Base-by-base conservation (phyloP, 2,113 vertebrate species). In the Nerophis lumbriciformis region DNA sequence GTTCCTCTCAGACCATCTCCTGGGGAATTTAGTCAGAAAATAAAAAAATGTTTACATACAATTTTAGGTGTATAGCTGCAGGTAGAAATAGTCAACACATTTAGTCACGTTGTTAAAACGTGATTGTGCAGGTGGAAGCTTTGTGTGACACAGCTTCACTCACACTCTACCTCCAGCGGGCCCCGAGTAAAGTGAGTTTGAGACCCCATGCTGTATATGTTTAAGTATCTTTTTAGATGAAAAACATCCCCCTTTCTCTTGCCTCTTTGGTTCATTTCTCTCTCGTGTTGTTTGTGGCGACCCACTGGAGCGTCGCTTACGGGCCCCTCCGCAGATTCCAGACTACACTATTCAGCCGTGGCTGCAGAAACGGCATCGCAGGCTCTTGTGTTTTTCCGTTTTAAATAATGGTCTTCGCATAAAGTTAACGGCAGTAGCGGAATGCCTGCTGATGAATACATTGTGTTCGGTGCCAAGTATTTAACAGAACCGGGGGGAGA, bases 241-340 rank as follows among this genome's bases (percentile, higher is more conserved):
- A 66, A 82, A 78, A 70, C 69, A 75, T 68, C 57, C 69, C 68
- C 78, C 55, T 71, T 77, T 70, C 61, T 76, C 77, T 65, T 67
- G 78, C 84, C 83, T 83, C 76, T 61, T 64, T 76, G 81, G 75
- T 80, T 84, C 62, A 73, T 84, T 83, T 83, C 75, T 81, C 77
- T 75, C 80, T 79, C 57, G 73, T 74, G 77, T 86, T 88, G 78
- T 87, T 84, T 84, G 80, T 73, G 75, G 80, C 80, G 80, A 78
- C 78, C 84, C 86, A 85, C 77, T 79, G 83, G 81, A 88, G 81
- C 86, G 71, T 82, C 77, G 59, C 86, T 86, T 78, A 82, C 77
- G 74, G 77, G 83, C 84, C 86, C 84, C 83, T 80, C 72, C 80
- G 84, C 84, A 82, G 80, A 81, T 75, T 74, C 81, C 81, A 88